A percentile compares a stretch with the other conserved stretches of the same genome.
phyloP scores from a whole-genome alignment of 2,888 invertebrate genomes.

The Cheilosia soror region DNA sequence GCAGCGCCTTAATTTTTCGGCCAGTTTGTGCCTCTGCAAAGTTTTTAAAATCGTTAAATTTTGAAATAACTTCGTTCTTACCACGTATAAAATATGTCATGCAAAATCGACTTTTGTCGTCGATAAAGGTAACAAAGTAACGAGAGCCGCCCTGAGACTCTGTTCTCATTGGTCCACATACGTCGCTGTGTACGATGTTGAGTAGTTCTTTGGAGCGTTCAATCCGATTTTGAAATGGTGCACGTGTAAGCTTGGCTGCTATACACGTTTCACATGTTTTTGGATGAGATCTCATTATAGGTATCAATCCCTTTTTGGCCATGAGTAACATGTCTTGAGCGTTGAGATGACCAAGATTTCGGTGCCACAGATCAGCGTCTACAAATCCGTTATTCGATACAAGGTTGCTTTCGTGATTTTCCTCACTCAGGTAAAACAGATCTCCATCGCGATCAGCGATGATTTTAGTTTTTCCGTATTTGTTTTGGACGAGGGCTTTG shows the following conservation, averaged over 20 bases:
- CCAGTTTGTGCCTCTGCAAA: constrained; percentile 34
- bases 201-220: constrained; percentile 13
- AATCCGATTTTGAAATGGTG: constrained; percentile 19
- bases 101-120: constrained; percentile 25
- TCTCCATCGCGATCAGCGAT: constrained; percentile 20
- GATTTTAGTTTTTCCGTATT: constrained; percentile 11
- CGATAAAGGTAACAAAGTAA: constrained; percentile 26
- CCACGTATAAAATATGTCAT: constrained; percentile 20
- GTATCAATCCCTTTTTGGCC: constrained; percentile 36
- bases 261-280: constrained; percentile 35
- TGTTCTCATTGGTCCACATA: constrained; percentile 26
- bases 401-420: constrained; percentile 10
- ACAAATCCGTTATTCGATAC: not conserved
- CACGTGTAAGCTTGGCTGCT: constrained; percentile 14
- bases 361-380: constrained; percentile 17
- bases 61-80: constrained; percentile 30
- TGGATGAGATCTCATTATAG: constrained; percentile 1
- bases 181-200: constrained; percentile 22
- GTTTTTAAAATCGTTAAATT: constrained; percentile 32
- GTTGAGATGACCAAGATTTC: constrained; percentile 28
- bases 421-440: constrained; percentile 20
- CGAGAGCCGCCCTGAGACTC: constrained; percentile 15
- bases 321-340: constrained; percentile 12
- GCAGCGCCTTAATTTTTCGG: constrained; percentile 18
- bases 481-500: constrained; percentile 4